Evolutionary conservation across 2,797 vertebrate species (phyloP).

Genomic region (Acrossocheilus wenchowensis): DNA sequence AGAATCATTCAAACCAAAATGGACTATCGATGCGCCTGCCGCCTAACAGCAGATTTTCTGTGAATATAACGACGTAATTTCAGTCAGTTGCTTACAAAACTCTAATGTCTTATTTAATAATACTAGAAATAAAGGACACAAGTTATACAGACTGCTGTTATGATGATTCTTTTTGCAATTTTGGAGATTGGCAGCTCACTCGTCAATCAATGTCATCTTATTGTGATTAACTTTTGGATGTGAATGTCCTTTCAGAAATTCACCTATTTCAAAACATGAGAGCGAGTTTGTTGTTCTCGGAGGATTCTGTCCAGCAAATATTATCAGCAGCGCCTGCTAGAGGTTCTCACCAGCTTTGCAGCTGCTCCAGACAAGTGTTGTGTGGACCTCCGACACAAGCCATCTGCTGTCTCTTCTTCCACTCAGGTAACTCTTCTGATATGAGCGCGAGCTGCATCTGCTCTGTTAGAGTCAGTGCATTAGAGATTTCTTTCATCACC

Average conservation of each 20-base stretch:
- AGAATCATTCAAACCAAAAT: not conserved
- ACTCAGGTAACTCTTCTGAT: conserved; percentile 83
- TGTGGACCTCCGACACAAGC: conserved; percentile 87
- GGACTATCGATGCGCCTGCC: no score
- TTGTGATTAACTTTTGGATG: not conserved
- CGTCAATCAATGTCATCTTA: no score
- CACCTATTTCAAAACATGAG: not conserved
- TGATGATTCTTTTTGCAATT: not conserved
- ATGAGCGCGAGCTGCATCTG: conserved; percentile 80
- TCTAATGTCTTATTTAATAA: not conserved
- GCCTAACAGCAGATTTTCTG: not conserved
- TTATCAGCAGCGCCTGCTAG: not conserved
- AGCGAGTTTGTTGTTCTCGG: not conserved
- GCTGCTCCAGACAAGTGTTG: conserved; percentile 85
- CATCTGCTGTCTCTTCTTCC: conserved; percentile 86
- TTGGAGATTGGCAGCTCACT: not conserved
- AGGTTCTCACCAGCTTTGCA: conserved; percentile 83
- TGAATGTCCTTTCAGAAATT: not conserved
- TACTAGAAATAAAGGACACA: not conserved
- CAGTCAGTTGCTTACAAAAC: not conserved
- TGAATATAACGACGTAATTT: not conserved
- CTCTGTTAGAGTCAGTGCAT: conserved; percentile 60
- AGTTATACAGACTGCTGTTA: not conserved
- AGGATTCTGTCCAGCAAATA: not conserved
- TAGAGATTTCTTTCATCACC: conserved; percentile 40